phyloP scores from a whole-genome alignment of 2,113 vertebrate genomes.

The Hiodon tergisus region DNA sequence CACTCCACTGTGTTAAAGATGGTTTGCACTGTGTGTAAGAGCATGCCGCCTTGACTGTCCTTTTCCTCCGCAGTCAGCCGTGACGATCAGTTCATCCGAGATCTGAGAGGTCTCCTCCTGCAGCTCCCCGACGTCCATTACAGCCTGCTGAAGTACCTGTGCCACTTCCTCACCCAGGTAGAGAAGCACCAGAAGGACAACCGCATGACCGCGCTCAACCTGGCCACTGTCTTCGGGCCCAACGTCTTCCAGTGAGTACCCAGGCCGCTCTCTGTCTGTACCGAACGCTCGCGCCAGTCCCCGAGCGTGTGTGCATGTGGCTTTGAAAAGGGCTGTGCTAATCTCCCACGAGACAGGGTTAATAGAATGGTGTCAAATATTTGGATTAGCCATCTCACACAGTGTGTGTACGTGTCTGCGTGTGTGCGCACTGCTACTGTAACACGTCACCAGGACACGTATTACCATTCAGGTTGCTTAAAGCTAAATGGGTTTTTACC shows the following conservation, averaged over 20 bases:
- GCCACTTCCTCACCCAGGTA: slow-evolving; percentile 78
- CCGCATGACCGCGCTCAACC: slow-evolving; percentile 79
- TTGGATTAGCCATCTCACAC: too few species aligned
- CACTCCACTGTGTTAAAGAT: too few species aligned
- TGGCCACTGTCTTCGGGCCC: slow-evolving; percentile 86
- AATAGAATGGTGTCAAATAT: too few species aligned
- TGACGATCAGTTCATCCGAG: slow-evolving; percentile 57
- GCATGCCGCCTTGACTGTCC: not conserved
- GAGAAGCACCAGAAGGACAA: slow-evolving; percentile 73
- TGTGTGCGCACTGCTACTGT: too few species aligned
- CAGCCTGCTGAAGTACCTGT: slow-evolving; percentile 78
- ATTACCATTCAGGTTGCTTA: too few species aligned
- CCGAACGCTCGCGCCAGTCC: too few species aligned
- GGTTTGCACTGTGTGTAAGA: not conserved
- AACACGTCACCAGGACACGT: too few species aligned
- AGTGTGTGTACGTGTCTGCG: too few species aligned
- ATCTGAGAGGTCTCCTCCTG: slow-evolving; percentile 65
- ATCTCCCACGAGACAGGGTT: too few species aligned
- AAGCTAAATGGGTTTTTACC: too few species aligned
- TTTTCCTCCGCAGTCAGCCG: slow-evolving; percentile 40
- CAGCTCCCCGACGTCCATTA: slow-evolving; percentile 75
- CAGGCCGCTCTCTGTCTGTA: not conserved
- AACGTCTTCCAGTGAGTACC: slow-evolving; percentile 85
- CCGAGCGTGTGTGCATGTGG: too few species aligned
- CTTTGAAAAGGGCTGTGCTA: too few species aligned